Evolutionary conservation across 1,140 invertebrate species (phyloP), one percentile per base, ranked within the genome.

Genomic region (Phymorhynchus buccinoides): DNA sequence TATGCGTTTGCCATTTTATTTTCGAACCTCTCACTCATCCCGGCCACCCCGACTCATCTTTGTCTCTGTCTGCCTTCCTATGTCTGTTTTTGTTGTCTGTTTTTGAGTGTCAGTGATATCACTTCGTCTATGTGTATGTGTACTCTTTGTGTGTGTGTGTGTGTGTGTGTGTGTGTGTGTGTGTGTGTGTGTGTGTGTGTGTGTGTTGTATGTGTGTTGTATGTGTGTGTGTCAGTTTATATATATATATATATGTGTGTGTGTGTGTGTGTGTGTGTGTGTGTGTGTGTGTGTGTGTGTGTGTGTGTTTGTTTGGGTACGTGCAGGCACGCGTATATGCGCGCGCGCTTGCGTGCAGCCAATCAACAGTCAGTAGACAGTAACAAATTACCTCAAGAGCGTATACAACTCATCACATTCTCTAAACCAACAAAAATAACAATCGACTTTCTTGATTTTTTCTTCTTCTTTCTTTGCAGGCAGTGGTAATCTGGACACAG

Each of bases 191-290:
- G 22, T 78, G 35, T 41, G 42, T 48, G 44, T 48, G 44, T 48
- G 44, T 48, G 44, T 48, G 44, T 48, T 48, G 44, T 48, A 18
- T 48, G 44, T 48, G 44, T 48, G 44, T 48, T 48, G 18, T 9
- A 48, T 9, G 7, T 48, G 44, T 9, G 7, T 48, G 44, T 9
- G 18, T 18, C 44, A 48, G 42, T 9, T 9, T 78, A 22, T 32
- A 18, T 37, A 22, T 18, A 4, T 27, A 22, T 41, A 22, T 37
- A 35, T 78, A 6, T 37, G 35, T 78, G 35, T 6, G 75, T 78
- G 35, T 37, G 35, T 78, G 75, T 78, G 75, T 37, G 75, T 78
- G 75, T 78, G 75, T 78, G 35, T 78, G 75, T 78, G 35, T 78
- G 75, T 78, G 75, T 32, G 7, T 37, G 22, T 78, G 22, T 37